Percentiles rank a stretch among this genome's conserved stretches.
Evolutionary conservation across 2,113 vertebrate species (phyloP).

Genomic region (Catagonus wagneri): DNA sequence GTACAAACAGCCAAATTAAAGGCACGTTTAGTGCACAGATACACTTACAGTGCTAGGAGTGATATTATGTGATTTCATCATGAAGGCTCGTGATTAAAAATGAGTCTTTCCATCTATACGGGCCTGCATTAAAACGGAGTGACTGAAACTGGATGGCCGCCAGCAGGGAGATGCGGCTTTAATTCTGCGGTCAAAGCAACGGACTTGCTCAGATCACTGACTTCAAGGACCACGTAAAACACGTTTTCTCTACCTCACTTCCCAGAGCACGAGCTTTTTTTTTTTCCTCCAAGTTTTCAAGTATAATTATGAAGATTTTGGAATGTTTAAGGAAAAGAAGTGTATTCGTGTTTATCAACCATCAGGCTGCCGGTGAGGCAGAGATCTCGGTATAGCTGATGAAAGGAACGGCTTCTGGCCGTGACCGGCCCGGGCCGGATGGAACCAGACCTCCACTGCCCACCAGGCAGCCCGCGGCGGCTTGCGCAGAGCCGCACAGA

Average conservation of each 20-base stretch:
- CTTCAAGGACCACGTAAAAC: not conserved
- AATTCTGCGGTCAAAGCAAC: rapidly evolving
- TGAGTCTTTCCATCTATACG: rapidly evolving
- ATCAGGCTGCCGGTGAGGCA: not conserved
- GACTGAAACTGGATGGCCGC: not conserved
- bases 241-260: not conserved
- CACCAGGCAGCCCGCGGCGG: not conserved
- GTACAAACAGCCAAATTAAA: not conserved
- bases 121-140: rapidly evolving
- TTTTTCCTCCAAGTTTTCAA: not conserved
- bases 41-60: not conserved
- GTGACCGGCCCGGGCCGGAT: rapidly evolving
- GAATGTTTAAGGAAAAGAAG: not conserved
- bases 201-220: rapidly evolving
- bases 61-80: no score
- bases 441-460: rapidly evolving
- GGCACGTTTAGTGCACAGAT: rapidly evolving
- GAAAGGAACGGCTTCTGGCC: no score
- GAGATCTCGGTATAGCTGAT: rapidly evolving
- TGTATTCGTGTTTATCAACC: not conserved
- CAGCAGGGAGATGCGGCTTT: not conserved
- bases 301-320: not conserved
- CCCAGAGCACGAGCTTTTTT: not conserved
- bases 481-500: rapidly evolving
- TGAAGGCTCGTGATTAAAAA: not conserved